phyloP scores from a whole-genome alignment of 2,113 vertebrate species.

The Sylvia atricapilla region DNA sequence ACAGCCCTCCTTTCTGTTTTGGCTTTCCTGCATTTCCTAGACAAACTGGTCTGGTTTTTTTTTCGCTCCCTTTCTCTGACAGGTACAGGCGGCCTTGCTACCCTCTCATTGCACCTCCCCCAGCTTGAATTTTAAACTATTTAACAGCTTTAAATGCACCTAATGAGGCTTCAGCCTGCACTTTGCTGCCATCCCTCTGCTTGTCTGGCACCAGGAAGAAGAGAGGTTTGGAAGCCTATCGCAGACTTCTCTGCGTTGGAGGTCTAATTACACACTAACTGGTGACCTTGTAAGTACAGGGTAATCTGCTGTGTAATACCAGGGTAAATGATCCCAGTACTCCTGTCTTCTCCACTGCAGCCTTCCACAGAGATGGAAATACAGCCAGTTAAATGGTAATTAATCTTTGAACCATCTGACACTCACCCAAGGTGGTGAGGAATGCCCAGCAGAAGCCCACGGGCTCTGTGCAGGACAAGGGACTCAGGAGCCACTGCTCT shows the following conservation, averaged over 20 bases:
- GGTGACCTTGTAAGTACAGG: constrained; percentile 44
- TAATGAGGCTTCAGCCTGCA: constrained; percentile 20
- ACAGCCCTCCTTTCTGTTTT: not conserved
- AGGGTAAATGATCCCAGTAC: constrained; percentile 38
- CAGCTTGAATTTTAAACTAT: constrained; percentile 26
- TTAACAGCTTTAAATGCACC: constrained; percentile 34
- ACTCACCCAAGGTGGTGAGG: not conserved
- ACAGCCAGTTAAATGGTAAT: not conserved
- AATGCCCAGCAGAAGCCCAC: not conserved
- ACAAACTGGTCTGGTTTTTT: not conserved
- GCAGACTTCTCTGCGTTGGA: not conserved
- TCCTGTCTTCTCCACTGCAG: constrained; percentile 21
- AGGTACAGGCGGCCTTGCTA: not conserved
- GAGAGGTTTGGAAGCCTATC: not conserved
- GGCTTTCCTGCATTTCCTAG: not conserved
- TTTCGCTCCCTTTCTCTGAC: not conserved
- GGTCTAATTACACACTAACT: constrained; percentile 42
- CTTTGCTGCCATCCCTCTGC: constrained; percentile 12
- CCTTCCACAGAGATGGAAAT: not conserved
- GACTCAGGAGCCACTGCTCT: not conserved
- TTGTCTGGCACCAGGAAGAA: not conserved
- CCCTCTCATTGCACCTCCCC: not conserved
- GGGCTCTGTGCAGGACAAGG: not conserved
- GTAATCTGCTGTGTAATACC: constrained; percentile 38
- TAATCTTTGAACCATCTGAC: constrained; percentile 43